Evolutionary conservation across 2,113 vertebrate genomes (phyloP).

Genomic region (Mirza zaza): DNA sequence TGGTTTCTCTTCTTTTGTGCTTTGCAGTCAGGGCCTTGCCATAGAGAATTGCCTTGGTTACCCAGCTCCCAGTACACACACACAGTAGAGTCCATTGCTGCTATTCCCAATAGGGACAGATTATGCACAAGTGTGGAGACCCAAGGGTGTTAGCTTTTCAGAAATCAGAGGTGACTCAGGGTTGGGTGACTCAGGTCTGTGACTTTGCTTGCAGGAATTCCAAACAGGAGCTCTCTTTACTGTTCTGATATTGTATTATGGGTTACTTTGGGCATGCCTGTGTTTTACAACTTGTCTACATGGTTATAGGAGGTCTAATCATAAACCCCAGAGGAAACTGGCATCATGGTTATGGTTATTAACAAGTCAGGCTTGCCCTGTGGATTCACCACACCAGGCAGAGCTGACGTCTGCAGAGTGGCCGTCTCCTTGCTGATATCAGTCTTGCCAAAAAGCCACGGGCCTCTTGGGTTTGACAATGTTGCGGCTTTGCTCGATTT

Average conservation of each 20-base stretch:
- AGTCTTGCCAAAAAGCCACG: not conserved
- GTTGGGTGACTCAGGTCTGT: not conserved
- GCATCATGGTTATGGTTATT: not conserved
- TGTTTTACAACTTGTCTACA: constrained; percentile 23
- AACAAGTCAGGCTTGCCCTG: constrained; percentile 17
- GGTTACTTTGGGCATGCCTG: not conserved
- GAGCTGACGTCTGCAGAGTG: not conserved
- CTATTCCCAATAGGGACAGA: not conserved
- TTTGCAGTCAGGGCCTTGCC: not conserved
- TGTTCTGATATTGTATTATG: not conserved
- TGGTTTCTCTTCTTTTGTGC: not conserved
- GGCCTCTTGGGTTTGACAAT: not conserved
- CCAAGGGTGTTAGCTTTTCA: not conserved
- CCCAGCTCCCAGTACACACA: not conserved
- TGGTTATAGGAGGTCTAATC: not conserved
- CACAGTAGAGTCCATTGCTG: not conserved
- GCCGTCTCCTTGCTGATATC: not conserved
- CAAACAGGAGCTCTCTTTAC: not conserved
- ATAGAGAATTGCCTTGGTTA: not conserved
- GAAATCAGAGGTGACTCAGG: constrained; percentile 25
- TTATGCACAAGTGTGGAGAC: not conserved
- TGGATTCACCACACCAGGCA: not conserved
- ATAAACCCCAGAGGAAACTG: constrained; percentile 55
- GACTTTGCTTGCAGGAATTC: constrained; percentile 29
- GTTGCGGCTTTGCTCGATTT: not conserved